phyloP scores from a whole-genome alignment of 2,113 vertebrate genomes.

The Steatornis caripensis region DNA sequence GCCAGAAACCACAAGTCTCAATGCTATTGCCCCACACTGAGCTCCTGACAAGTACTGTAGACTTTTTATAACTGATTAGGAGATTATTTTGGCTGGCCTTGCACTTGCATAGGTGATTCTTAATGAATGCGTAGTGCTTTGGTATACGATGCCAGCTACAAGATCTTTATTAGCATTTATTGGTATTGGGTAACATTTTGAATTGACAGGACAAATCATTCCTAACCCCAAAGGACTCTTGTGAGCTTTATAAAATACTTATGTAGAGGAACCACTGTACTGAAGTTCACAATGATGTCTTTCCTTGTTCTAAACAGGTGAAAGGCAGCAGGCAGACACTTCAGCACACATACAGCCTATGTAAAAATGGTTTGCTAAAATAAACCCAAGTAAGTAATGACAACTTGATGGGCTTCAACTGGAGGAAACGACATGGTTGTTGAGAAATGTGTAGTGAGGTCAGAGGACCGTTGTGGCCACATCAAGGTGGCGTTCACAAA shows the following conservation, averaged over 20 bases:
- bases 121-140: conserved; percentile 33
- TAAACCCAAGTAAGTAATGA: conserved; percentile 21
- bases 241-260: not conserved
- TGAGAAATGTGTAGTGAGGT: not conserved
- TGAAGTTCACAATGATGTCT: not conserved
- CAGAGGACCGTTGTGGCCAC: not conserved
- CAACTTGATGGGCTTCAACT: conserved; percentile 11
- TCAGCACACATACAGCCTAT: not conserved
- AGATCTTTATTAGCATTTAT: conserved; percentile 56
- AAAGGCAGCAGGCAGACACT: conserved; percentile 30
- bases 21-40: conserved; percentile 28
- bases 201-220: not conserved
- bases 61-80: conserved; percentile 62
- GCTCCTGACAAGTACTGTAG: conserved; percentile 38
- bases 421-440: not conserved
- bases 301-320: not conserved
- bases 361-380: conserved; percentile 19
- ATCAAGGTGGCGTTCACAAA: not conserved
- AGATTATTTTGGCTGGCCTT: conserved; percentile 62
- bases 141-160: conserved; percentile 26
- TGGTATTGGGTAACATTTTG: conserved; percentile 44
- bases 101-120: conserved; percentile 41
- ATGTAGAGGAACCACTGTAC: not conserved
- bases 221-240: not conserved
- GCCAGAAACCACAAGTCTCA: conserved; percentile 63